Evolutionary conservation across 2,113 vertebrate species (phyloP).

Genomic region (Cephalopholis sonnerati): DNA sequence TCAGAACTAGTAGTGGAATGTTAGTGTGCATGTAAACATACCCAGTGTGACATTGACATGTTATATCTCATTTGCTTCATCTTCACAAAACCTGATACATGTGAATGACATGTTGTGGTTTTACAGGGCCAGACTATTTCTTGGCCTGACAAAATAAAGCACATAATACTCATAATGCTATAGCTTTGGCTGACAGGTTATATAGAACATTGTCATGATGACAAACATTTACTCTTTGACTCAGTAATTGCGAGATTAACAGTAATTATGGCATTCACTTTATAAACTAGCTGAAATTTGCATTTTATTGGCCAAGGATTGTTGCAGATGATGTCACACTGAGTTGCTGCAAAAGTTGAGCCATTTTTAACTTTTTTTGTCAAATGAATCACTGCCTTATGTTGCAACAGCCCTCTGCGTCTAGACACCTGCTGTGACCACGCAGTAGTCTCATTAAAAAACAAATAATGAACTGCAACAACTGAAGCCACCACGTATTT

Average conservation of each 20-base stretch:
- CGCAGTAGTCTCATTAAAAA: slow-evolving; percentile 1
- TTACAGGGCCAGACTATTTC: not conserved
- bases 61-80: not conserved
- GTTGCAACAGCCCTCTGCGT: not conserved
- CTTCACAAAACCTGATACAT: not conserved
- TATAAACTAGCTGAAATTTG: not conserved
- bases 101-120: not conserved
- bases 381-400: not conserved
- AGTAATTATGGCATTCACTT: not conserved
- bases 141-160: not conserved
- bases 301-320: not conserved
- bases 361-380: not conserved
- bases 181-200: not conserved
- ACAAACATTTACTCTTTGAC: not conserved
- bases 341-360: not conserved
- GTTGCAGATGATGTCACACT: not conserved
- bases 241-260: not conserved
- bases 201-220: not conserved
- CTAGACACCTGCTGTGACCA: not conserved
- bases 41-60: no score
- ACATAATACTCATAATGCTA: not conserved
- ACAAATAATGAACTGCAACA: not conserved
- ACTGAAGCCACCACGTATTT: not conserved
- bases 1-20: no score
- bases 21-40: no score